Conservation (phyloP, 2,888 invertebrate species). For the Drosophila histrio region DNA sequence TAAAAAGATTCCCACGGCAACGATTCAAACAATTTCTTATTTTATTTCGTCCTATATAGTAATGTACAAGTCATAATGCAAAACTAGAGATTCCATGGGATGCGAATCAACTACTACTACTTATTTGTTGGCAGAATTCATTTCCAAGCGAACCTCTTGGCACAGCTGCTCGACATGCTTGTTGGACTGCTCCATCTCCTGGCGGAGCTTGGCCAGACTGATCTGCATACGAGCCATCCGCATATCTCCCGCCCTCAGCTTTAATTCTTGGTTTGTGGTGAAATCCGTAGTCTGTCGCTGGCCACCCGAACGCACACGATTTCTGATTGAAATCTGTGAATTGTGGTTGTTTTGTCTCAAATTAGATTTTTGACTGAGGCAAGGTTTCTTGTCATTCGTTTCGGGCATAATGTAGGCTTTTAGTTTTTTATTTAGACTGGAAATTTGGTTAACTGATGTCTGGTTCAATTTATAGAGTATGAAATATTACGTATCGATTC, state of each 20-base stretch:
- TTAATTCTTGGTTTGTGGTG: conserved; percentile 46
- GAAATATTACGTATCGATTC: conserved; percentile 14
- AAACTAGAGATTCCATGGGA: too few species aligned
- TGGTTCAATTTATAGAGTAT: neutral
- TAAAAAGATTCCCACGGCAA: too few species aligned
- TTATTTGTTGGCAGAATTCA: neutral
- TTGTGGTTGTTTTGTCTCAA: conserved; percentile 15
- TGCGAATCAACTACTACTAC: neutral
- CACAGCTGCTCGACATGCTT: conserved; percentile 43
- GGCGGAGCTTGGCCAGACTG: conserved; percentile 41
- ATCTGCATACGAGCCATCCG: conserved; percentile 55
- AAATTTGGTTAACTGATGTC: conserved; percentile 41
- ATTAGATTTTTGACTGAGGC: neutral
- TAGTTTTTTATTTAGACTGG: conserved; percentile 8
- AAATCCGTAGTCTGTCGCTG: conserved; percentile 37
- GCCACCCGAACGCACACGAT: conserved; percentile 3
- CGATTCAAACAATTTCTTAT: too few species aligned
- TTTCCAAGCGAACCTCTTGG: conserved; percentile 12
- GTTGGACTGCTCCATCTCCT: conserved; percentile 51
- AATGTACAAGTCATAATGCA: too few species aligned
- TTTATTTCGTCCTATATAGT: too few species aligned
- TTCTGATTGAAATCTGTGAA: neutral
- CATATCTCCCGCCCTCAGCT: conserved; percentile 53
- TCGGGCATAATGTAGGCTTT: conserved; percentile 48
- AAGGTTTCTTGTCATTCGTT: conserved; percentile 18